Evolutionary conservation across 2,113 vertebrate species (phyloP).

Genomic region (Hippocampus barbouri): DNA sequence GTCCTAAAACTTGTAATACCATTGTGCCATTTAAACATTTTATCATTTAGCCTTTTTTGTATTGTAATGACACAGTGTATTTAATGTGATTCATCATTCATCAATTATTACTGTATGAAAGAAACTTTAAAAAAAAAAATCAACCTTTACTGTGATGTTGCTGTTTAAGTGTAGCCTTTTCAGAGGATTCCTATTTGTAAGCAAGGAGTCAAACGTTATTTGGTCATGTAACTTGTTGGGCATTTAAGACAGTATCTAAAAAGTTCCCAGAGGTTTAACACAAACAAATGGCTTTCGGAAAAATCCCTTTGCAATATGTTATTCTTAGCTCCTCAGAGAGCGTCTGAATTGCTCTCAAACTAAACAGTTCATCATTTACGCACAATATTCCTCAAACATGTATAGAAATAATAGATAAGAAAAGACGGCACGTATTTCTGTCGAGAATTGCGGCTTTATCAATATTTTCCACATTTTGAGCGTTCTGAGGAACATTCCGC

Average conservation of each 20-base stretch:
- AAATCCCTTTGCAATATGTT: slow-evolving; percentile 30
- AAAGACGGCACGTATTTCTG: slow-evolving; percentile 9
- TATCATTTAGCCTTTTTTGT: neutral
- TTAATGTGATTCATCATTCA: neutral
- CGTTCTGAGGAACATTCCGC: slow-evolving; percentile 28
- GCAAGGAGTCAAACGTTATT: neutral
- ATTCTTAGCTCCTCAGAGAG: slow-evolving; percentile 13
- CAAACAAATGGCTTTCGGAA: slow-evolving; percentile 14
- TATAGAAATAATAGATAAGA: slow-evolving; percentile 35
- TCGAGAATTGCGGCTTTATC: slow-evolving; percentile 25
- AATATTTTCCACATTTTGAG: slow-evolving; percentile 42
- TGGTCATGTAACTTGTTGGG: slow-evolving; percentile 13
- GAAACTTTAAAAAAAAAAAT: neutral
- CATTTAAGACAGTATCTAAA: slow-evolving; percentile 3
- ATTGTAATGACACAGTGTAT: neutral
- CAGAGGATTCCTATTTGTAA: neutral
- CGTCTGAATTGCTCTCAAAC: slow-evolving; percentile 1
- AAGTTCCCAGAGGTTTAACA: slow-evolving; percentile 2
- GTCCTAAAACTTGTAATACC: too few relatives aligned
- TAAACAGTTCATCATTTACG: slow-evolving; percentile 22
- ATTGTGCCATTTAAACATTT: neutral
- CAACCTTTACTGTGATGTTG: neutral
- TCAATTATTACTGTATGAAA: too few relatives aligned
- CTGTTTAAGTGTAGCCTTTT: neutral
- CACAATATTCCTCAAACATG: slow-evolving; percentile 22